Evolutionary conservation across 35 echinoderm and acorn worm species (phyloP), one percentile per base, ranked within the genome.

Genomic region (Lytechinus pictus): DNA sequence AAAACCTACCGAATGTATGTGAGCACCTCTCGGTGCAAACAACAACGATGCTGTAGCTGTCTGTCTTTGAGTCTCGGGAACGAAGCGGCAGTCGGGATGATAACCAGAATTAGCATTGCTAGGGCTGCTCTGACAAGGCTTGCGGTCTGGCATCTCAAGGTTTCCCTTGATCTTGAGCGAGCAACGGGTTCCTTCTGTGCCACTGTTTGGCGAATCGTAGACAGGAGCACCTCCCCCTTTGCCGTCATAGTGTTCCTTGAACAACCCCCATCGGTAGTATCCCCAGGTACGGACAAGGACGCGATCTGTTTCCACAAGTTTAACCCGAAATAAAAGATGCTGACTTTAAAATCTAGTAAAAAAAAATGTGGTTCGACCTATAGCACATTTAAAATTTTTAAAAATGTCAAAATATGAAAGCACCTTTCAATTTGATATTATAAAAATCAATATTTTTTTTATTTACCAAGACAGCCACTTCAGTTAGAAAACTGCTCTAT

Each of bases 181-280:
- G 19, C 92, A 93, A 10, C 92, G 92, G 29, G 92, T 93, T 28
- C 92, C 92, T 16, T 55, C 52, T 54, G 92, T n/a, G 27, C 9
- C 27, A 4, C 5, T 54, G 21, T 16, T 10, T 24, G 54, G n/a
- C 21, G 66, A 79, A 27, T 93, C 92, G 54, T 93, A 93, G 9
- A 53, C 92, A 6, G 92, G 92, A 27, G n/a, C 54, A 55, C 8
- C 52, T 1, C 52, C 92, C 3, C 24, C 21, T 9, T 93, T 24
- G 54, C 54, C 66, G 52, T 93, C 92, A 28, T 93, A 93, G 55
- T 93, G 92, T 55, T 93, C 92, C 9, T 93, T 54, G 92, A 93
- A 93, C 92, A 93, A 27, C 10, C 92, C 92, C 92, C 92, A 93
- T 0, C 92, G 92, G 52, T 53, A 57, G n/a, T 93, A 55, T 6